Evolutionary conservation across 2,797 vertebrate species (phyloP).

Genomic region (Knipowitschia caucasica): DNA sequence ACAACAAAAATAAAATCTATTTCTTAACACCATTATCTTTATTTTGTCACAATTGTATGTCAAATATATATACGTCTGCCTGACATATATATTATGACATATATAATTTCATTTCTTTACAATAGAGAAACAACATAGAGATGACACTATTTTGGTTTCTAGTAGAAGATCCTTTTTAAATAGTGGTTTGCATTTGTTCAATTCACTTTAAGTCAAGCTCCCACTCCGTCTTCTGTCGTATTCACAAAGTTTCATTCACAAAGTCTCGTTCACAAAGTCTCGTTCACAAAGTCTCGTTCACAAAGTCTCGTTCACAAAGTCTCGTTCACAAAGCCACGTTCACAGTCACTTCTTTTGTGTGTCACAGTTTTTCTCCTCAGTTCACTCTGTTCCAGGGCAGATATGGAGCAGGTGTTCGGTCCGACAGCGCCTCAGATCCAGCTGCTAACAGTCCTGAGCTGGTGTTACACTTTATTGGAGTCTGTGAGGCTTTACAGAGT

Average conservation of each 20-base stretch:
- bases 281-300: slow-evolving; percentile 63
- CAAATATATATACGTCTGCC: slow-evolving; percentile 82
- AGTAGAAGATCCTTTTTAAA: slow-evolving; percentile 83
- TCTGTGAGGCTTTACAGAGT: slow-evolving; percentile 61
- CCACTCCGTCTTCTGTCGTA: slow-evolving; percentile 64
- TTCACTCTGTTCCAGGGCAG: slow-evolving; percentile 62
- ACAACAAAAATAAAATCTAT: no score
- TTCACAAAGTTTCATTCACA: slow-evolving; percentile 79
- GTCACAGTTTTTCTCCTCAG: slow-evolving; percentile 49
- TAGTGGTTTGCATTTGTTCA: slow-evolving; percentile 76
- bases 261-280: slow-evolving; percentile 72
- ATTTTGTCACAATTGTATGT: slow-evolving; percentile 82
- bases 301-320: slow-evolving; percentile 80
- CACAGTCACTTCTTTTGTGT: slow-evolving; percentile 60
- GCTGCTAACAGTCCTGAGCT: slow-evolving; percentile 47
- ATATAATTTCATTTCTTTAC: slow-evolving; percentile 83
- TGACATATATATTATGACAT: slow-evolving; percentile 84
- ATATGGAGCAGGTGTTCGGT: slow-evolving; percentile 61
- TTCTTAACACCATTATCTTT: slow-evolving; percentile 80
- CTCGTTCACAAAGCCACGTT: slow-evolving; percentile 55
- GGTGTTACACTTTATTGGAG: slow-evolving; percentile 55
- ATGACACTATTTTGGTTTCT: slow-evolving; percentile 88
- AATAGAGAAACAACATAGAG: slow-evolving; percentile 87
- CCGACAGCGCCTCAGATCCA: slow-evolving; percentile 56
- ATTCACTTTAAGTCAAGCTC: slow-evolving; percentile 75